Evolutionary conservation across 2,113 vertebrate genomes (phyloP), one percentile per base, ranked within the genome.

Genomic region (Xiphophorus hellerii): DNA sequence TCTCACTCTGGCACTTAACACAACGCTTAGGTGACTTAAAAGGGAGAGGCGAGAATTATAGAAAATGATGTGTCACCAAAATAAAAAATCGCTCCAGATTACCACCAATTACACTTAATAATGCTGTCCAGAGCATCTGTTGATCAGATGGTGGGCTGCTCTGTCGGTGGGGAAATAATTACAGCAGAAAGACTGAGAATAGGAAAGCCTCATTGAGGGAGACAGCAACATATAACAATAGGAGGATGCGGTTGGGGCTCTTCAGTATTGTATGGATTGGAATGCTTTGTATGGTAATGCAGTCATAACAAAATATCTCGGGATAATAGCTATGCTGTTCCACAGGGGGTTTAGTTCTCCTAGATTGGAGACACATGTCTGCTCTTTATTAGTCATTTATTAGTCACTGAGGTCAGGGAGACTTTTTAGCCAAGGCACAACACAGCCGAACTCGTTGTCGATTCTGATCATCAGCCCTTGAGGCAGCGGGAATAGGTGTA

Each of bases 31-130:
- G 96, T 95, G 95, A 95, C 95, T 95, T 95, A 93, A 96, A 93
- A 95, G 94, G 93, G 90, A 92, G 91, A 93, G 88, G 92, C 89
- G 93, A 94, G 96, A 97, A 96, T 96, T 96, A 93, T 93, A 95
- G 94, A 96, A 95, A 96, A 96, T 93, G 90, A 96, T 96, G 95
- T 96, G 96, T 97, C 94, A 92, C 94, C 91, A 90, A 94, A 94
- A 95, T 92, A 94, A 95, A 95, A 92, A 94, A 94, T 92, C 88
- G 86, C 92, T 88, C 81, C 74, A 92, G 89, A 95, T 95, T 94
- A 94, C 93, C 91, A 93, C 88, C 90, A 94, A 92, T 96, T 95
- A 94, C 87, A 93, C 87, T 84, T 94, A 88, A 93, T 94, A 91
- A 85, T 87, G 90, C 86, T 71, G 74, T 87, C 86, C 77, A 69